Evolutionary conservation across 2,888 invertebrate genomes (phyloP).

Genomic region (Dolichopus griseipennis): DNA sequence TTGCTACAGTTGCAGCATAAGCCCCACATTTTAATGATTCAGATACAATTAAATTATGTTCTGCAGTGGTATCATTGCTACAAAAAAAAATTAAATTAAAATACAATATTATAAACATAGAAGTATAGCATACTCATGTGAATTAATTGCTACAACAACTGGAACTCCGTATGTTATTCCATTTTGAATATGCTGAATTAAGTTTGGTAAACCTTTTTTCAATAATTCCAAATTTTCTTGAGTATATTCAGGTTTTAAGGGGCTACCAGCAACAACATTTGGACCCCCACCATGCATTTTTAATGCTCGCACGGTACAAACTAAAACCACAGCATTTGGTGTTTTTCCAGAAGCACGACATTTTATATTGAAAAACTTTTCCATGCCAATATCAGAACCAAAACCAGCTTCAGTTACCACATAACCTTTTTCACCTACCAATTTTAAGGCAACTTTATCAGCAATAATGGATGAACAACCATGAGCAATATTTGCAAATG

Average conservation of each 20-base stretch:
- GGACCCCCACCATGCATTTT: constrained; percentile 99
- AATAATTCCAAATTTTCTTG: constrained; percentile 82
- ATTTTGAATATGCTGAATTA: constrained; percentile 90
- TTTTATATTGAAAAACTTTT: constrained; percentile 96
- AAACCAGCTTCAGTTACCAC: constrained; percentile 98
- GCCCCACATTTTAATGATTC: constrained; percentile 74
- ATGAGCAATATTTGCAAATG: constrained; percentile 98
- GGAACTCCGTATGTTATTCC: constrained; percentile 82
- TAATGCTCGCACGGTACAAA: constrained; percentile 85
- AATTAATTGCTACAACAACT: constrained; percentile 89
- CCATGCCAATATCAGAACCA: constrained; percentile 97
- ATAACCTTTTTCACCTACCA: constrained; percentile 83
- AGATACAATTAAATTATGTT: constrained; percentile 67
- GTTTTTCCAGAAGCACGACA: constrained; percentile 77
- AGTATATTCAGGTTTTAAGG: constrained; percentile 73
- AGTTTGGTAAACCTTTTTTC: constrained; percentile 77
- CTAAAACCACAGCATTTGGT: constrained; percentile 86
- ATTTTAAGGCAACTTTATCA: constrained; percentile 84
- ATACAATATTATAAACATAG: constrained; percentile 8
- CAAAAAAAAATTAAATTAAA: constrained; percentile 19
- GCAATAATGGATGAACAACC: constrained; percentile 95
- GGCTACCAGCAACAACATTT: constrained; percentile 72
- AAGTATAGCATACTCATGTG: constrained; percentile 57
- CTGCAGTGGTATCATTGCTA: constrained; percentile 77
- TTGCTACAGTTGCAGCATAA: constrained; percentile 73